Evolutionary conservation across 2,113 vertebrate genomes (phyloP), one percentile per base, ranked within the genome.

Genomic region (Chaetodon auriga): DNA sequence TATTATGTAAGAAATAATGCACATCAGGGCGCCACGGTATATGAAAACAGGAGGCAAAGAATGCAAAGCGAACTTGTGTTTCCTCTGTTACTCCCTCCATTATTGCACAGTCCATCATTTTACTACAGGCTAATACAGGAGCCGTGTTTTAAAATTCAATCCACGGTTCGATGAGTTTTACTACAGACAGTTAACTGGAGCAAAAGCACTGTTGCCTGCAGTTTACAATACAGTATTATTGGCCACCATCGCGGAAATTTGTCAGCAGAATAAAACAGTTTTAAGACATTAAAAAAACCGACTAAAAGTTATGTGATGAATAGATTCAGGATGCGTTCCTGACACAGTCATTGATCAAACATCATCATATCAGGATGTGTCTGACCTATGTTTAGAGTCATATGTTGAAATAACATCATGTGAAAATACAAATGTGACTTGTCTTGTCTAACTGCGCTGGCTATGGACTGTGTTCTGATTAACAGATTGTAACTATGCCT

Each of bases 1-100:
- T 6, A 53, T 89, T 86, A 77, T 46, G 36, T 85, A 88, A 88
- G 58, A 1, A 73, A 63, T 57, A 51, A 83, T 36, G 49, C 36
- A 74, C 23, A 86, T 68, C 68, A 68, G n/a, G 18, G 4, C 49
- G 53, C n/a, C 36, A 25, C 45, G 14, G 48, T 54, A 5, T 15
- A 53, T 2, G 0, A 38, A 25, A 36, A 80, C 6, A 60, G 10
- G 30, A 66, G 13, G 9, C 30, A 68, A 46, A 68, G 23, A 69
- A 66, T 5, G 8, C 0, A 11, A 69, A 62, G 46, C 49, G 23
- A 10, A 49, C 48, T 4, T 46, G 19, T 14, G 3, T 0, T 45
- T 53, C 25, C 25, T 73, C 36, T n/a, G 5, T 75, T 53, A 38
- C 41, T 43, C 2, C 11, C 19, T 57, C 10, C 21, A 43, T 46